Evolutionary conservation across 1,140 invertebrate species (phyloP), one percentile per base, ranked within the genome.

Genomic region (Chironomus striatipennis): DNA sequence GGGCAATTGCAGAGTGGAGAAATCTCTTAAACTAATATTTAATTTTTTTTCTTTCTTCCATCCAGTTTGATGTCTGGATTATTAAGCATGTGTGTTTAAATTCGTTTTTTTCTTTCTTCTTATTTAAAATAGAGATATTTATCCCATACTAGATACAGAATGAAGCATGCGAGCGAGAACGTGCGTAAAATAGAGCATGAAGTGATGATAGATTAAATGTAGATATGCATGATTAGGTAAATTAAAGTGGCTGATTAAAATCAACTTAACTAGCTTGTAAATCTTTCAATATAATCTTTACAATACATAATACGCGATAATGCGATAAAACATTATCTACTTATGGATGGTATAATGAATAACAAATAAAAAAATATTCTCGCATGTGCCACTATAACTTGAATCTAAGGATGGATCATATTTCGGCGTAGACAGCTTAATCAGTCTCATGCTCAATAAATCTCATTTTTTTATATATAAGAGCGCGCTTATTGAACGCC

Each of bases 81-180:
- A 57, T 57, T n/a, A 57, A 57, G 47, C 47, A 57, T 57, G 47
- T 57, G 47, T 57, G 47, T 57, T 57, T 57, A 57, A 57, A 57
- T 4, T 57, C 15, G 1, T 47, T 10, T 47, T 57, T 57, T 57
- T n/a, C 12, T 57, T n/a, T 34, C 24, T 34, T 34, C 24, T 34
- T 57, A 57, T 57, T 57, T 57, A 57, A 34, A 57, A 57, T 57
- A 57, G 24, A 34, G 24, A 34, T 34, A 5, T 34, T 2, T 34
- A 34, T 34, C 24, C 24, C 24, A 57, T 57, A 47, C 43, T 47
- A 15, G 8, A 57, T n/a, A 57, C 15, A 57, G 12, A 57, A n/a
- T n/a, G 12, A n/a, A 15, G 12, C 47, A n/a, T n/a, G 4, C 47
- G 12, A 57, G 47, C 24, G 24, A 57, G 47, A 57, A 57, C 47